A percentile compares a stretch with the other conserved stretches of the same genome.
Evolutionary conservation across 1,140 invertebrate genomes (phyloP).

Genomic region (Metopolophium dirhodum): DNA sequence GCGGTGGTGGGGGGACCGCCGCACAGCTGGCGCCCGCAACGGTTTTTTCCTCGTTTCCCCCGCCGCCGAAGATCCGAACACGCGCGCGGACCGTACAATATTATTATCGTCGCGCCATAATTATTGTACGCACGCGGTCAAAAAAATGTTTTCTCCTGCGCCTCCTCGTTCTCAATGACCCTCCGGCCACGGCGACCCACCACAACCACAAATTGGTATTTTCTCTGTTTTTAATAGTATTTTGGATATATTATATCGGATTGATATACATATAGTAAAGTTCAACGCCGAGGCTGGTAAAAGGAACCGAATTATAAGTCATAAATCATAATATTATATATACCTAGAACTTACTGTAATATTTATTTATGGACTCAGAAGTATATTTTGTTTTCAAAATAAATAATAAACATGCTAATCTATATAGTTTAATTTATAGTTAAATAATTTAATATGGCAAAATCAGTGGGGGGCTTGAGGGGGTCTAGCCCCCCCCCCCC

Average conservation of each 20-base stretch:
- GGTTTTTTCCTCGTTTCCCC: conserved; percentile 40
- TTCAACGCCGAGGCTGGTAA: not conserved
- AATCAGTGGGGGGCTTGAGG: too few species aligned
- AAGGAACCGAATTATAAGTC: not conserved
- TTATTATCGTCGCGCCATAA: not conserved
- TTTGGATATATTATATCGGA: too few species aligned
- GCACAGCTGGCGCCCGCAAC: conserved; percentile 53
- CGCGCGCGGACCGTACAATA: not conserved
- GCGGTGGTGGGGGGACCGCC: not conserved
- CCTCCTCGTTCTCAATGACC: not conserved
- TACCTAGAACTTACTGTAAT: not conserved
- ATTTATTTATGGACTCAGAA: not conserved
- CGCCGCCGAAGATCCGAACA: not conserved
- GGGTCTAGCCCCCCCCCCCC: too few species aligned
- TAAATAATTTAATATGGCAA: too few species aligned
- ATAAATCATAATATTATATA: too few species aligned
- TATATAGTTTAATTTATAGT: too few species aligned
- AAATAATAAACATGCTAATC: too few species aligned
- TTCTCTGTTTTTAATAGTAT: not conserved
- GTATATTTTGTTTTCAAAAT: not conserved
- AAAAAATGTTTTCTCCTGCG: too few species aligned
- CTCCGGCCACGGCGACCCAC: too few species aligned
- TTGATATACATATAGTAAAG: not conserved
- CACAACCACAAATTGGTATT: not conserved
- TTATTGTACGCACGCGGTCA: not conserved